Evolutionary conservation across 2,113 vertebrate species (phyloP).

Genomic region (Hemiprocne comata): DNA sequence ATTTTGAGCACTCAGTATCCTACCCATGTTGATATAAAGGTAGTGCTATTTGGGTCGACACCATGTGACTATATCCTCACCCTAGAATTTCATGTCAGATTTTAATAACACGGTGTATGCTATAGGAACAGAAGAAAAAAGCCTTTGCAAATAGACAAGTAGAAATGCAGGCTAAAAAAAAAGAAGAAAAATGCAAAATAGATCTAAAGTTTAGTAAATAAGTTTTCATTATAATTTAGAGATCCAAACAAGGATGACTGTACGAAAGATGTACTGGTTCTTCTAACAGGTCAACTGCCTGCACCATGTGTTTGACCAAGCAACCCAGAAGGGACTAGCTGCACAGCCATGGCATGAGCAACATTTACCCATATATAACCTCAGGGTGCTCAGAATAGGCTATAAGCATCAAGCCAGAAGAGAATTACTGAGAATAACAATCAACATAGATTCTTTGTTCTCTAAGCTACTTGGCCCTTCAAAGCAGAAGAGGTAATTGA

Average conservation of each 20-base stretch:
- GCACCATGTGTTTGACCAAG: background rate
- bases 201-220: background rate
- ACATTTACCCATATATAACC: background rate
- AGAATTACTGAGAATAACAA: background rate
- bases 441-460: background rate
- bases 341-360: background rate
- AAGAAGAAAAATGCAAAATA: background rate
- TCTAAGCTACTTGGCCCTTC: conserved; percentile 12
- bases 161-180: background rate
- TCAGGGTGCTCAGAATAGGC: background rate
- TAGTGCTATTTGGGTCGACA: background rate
- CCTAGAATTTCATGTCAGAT: background rate
- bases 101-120: background rate
- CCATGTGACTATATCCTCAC: background rate
- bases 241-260: background rate
- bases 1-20: background rate
- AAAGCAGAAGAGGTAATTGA: conserved; percentile 22
- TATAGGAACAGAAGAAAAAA: background rate
- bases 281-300: background rate
- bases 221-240: background rate
- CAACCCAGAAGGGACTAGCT: background rate
- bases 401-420: background rate
- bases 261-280: background rate
- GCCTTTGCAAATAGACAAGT: background rate
- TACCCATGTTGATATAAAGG: background rate